phyloP scores from a whole-genome alignment of 2,888 invertebrate species.

The Drosophila siamana region DNA sequence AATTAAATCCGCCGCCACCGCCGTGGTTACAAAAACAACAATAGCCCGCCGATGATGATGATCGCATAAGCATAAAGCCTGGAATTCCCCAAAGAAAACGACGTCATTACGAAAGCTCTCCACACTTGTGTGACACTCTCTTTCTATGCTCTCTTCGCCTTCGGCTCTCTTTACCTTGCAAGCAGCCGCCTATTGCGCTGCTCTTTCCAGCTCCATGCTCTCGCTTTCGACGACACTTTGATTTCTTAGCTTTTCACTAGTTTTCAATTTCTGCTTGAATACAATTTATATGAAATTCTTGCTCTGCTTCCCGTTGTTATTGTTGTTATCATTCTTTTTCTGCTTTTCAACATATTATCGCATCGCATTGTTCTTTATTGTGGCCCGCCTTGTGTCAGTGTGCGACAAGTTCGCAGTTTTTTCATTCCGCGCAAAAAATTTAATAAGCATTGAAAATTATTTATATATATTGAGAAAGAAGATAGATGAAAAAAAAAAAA shows the following conservation, averaged over 20 bases:
- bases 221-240: conserved; percentile 69
- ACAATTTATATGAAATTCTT: conserved; percentile 21
- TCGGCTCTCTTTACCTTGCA: conserved; percentile 11
- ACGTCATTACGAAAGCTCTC: conserved; percentile 70
- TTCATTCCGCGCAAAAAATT: conserved; percentile 42
- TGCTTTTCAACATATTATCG: conserved; percentile 52
- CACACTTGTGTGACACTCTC: conserved; percentile 17
- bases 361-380: conserved; percentile 52
- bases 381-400: conserved; percentile 15
- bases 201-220: conserved; percentile 49
- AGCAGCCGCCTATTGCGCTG: background rate
- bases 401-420: conserved; percentile 6
- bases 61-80: conserved; percentile 79
- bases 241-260: conserved; percentile 56
- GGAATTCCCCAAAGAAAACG: conserved; percentile 75
- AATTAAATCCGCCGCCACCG: conserved; percentile 71
- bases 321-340: conserved; percentile 24
- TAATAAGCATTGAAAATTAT: conserved; percentile 45
- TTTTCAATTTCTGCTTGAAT: conserved; percentile 44
- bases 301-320: conserved; percentile 25
- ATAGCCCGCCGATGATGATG: conserved; percentile 55
- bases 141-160: conserved; percentile 12
- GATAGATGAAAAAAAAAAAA: conserved; percentile 15
- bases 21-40: conserved; percentile 37
- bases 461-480: conserved; percentile 43